These are phyloP conservation scores for Bolborhynchus lineola DNA, from an alignment of 2,113 vertebrate species.

Conservation along the genomic window DNA sequence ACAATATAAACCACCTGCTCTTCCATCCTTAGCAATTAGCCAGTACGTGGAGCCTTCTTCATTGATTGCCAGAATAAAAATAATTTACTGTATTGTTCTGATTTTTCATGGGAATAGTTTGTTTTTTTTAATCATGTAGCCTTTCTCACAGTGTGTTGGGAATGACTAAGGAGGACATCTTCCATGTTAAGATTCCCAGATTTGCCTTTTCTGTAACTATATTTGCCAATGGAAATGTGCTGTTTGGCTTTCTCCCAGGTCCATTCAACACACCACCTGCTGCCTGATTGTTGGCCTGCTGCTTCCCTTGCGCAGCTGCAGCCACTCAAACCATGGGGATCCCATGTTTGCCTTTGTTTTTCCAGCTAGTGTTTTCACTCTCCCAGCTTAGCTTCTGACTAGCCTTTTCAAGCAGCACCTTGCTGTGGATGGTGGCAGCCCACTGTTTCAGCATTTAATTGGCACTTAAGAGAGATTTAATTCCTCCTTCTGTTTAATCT, in stretches of 20 bases:
- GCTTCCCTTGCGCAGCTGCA: neutral
- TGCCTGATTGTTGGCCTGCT: neutral
- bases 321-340: neutral
- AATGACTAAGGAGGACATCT: neutral
- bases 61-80: neutral
- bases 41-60: neutral
- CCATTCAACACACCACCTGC: neutral
- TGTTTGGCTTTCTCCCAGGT: neutral
- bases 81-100: neutral
- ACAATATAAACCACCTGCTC: neutral
- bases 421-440: neutral
- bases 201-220: neutral
- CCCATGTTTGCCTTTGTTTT: neutral
- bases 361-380: neutral
- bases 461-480: neutral
- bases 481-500: neutral
- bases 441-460: constrained; percentile 11
- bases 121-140: neutral
- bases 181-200: neutral
- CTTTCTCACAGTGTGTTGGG: neutral
- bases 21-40: neutral
- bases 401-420: neutral
- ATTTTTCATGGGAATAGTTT: neutral
- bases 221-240: neutral
- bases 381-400: neutral